phyloP scores from a whole-genome alignment of 2,888 invertebrate genomes.

The Prosopocoilus inquinatus region DNA sequence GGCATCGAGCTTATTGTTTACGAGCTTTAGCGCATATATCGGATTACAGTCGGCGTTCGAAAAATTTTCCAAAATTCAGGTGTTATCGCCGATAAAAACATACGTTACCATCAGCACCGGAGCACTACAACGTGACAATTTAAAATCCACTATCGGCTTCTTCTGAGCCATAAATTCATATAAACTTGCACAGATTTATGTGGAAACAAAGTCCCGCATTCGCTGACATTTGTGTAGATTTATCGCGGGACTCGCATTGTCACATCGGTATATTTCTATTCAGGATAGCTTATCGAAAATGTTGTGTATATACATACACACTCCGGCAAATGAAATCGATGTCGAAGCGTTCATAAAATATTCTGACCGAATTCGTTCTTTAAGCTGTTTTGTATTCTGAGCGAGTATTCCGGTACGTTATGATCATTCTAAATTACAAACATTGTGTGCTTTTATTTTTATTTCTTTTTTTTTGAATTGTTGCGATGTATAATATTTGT shows the following conservation, averaged over 20 bases:
- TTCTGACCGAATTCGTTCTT: too few species aligned
- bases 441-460: too few species aligned
- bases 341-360: too few species aligned
- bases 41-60: slow-evolving; percentile 34
- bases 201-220: slow-evolving; percentile 35
- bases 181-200: slow-evolving; percentile 40
- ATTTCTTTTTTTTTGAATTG: too few species aligned
- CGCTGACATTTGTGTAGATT: slow-evolving; percentile 43
- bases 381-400: too few species aligned
- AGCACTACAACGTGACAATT: slow-evolving; percentile 39
- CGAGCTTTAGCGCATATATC: slow-evolving; percentile 39
- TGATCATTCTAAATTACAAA: too few species aligned
- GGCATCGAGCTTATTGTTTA: slow-evolving; percentile 39
- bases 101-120: slow-evolving; percentile 33
- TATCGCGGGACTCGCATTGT: slow-evolving; percentile 31
- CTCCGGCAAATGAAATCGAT: too few species aligned
- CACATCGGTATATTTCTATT: slow-evolving; percentile 26
- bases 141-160: slow-evolving; percentile 40
- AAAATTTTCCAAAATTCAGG: slow-evolving; percentile 26
- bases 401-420: too few species aligned
- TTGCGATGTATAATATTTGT: too few species aligned
- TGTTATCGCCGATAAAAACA: slow-evolving; percentile 31
- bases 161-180: slow-evolving; percentile 39
- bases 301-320: slow-evolving; percentile 7
- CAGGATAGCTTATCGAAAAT: slow-evolving; percentile 18